Percentiles rank a stretch among this genome's conserved stretches.
phyloP scores from a whole-genome alignment of 1,140 invertebrate species.

The Atta texana region DNA sequence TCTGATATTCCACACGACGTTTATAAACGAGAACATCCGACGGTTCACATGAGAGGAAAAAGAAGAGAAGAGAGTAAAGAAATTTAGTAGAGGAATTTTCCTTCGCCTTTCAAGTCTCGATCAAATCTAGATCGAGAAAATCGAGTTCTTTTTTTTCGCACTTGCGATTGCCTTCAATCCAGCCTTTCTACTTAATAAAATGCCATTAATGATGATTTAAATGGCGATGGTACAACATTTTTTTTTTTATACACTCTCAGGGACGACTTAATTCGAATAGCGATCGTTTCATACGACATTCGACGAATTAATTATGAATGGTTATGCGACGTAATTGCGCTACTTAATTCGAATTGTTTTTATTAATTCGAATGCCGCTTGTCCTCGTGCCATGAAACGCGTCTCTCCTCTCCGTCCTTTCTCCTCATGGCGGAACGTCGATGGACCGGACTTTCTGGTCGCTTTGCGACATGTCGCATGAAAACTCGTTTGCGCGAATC shows the following conservation, averaged over 20 bases:
- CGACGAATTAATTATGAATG: conserved; percentile 10
- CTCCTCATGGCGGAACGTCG: background rate
- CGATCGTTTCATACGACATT: background rate
- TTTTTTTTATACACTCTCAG: background rate
- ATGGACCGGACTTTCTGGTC: conserved; percentile 35
- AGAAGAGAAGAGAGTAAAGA: background rate
- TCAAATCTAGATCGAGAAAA: background rate
- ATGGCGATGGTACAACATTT: background rate
- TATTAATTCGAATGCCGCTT: background rate
- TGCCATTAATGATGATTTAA: background rate
- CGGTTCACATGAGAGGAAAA: background rate
- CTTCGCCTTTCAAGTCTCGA: background rate
- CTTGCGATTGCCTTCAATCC: background rate
- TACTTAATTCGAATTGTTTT: background rate
- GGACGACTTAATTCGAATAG: conserved; percentile 15
- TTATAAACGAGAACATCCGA: background rate
- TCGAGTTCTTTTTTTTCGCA: background rate
- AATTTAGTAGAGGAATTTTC: background rate
- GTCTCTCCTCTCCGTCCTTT: background rate
- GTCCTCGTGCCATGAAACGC: background rate
- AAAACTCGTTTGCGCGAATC: conserved; percentile 49
- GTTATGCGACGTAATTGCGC: conserved; percentile 1
- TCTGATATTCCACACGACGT: background rate
- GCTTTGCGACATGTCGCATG: conserved; percentile 28
- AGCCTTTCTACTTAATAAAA: background rate